Percentiles rank a stretch among this genome's conserved stretches.
Conservation (phyloP, 2,113 vertebrate genomes). For the Candoia aspera region DNA sequence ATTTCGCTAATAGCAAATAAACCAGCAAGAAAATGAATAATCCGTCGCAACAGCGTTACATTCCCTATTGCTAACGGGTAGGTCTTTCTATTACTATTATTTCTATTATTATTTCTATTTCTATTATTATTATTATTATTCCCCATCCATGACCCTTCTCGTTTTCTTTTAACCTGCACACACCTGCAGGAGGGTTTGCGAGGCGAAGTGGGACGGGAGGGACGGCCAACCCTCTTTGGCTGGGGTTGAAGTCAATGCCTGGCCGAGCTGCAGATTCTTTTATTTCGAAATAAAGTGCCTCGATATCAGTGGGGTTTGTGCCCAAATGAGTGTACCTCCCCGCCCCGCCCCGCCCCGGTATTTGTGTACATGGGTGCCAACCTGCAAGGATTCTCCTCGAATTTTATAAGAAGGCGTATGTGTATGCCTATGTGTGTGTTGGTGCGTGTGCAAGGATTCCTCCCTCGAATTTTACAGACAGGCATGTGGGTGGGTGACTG, state of each 20-base stretch:
- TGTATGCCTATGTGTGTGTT: not conserved
- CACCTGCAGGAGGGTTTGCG: not conserved
- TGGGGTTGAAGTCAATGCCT: too few relatives aligned
- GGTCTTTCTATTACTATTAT: not conserved
- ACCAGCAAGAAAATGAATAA: too few relatives aligned
- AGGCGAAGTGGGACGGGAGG: not conserved
- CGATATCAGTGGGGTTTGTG: too few relatives aligned
- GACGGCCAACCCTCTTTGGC: not conserved
- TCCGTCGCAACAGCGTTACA: not conserved
- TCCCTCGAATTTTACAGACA: not conserved
- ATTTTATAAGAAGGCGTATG: not conserved
- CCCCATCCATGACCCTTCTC: not conserved
- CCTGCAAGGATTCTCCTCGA: not conserved
- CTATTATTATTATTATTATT: not conserved
- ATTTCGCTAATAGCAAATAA: rapidly evolving
- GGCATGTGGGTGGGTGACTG: not conserved
- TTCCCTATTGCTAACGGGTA: not conserved
- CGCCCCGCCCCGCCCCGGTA: not conserved
- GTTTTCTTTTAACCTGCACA: not conserved
- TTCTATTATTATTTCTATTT: too few relatives aligned
- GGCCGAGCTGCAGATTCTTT: not conserved
- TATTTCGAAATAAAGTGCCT: not conserved
- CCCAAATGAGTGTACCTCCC: too few relatives aligned
- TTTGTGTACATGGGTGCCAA: not conserved
- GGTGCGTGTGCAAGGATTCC: not conserved